Conservation (phyloP, 2,888 invertebrate genomes). For the Calameuta pallipes region DNA sequence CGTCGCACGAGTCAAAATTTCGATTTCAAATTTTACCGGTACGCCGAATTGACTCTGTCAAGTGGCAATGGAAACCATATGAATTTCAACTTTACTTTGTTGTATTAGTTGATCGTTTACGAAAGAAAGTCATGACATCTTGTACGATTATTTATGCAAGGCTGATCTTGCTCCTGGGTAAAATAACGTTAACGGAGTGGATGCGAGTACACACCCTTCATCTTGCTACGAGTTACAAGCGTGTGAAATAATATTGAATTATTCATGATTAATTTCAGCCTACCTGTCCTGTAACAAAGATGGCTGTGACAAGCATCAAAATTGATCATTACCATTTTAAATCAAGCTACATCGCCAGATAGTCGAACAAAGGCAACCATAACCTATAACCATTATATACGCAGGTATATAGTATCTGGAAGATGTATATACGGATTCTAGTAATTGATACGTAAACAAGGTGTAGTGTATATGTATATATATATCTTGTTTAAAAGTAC, state of each 20-base stretch:
- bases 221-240: not conserved
- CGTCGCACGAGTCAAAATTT: slow-evolving; percentile 1
- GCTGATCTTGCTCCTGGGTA: not conserved
- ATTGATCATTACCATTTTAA: not conserved
- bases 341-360: not conserved
- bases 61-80: not conserved
- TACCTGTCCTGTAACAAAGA: not conserved
- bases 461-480: not conserved
- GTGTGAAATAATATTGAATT: not conserved
- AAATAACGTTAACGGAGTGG: not conserved
- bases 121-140: not conserved
- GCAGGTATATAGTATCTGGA: not conserved
- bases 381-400: not conserved
- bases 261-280: not conserved
- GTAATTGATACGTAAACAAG: not conserved
- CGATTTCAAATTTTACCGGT: slow-evolving; percentile 25
- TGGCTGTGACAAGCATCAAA: not conserved
- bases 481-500: not conserved
- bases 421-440: not conserved
- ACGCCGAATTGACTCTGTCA: not conserved
- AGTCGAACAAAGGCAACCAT: not conserved
- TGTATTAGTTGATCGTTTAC: not conserved
- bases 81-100: not conserved
- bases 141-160: not conserved
- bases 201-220: not conserved